These are phyloP conservation scores for Pterois miles DNA, from an alignment of 2,797 vertebrate genomes.

Conservation along the genomic window DNA sequence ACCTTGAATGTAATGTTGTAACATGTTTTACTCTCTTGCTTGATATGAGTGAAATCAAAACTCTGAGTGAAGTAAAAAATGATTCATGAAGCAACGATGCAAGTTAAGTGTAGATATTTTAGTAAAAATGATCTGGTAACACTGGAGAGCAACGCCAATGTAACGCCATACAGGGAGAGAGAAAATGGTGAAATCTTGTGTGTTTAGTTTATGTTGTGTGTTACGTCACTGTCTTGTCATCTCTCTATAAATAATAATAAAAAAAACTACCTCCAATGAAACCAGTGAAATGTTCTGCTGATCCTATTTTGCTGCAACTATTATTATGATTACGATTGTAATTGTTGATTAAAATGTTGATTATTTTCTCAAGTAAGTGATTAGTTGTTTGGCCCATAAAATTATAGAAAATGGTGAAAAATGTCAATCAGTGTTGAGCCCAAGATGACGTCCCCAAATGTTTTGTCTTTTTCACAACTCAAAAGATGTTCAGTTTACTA, in stretches of 20 bases:
- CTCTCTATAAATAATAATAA: constrained; percentile 32
- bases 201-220: constrained; percentile 21
- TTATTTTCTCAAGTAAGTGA: too few species aligned
- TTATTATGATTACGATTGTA: too few species aligned
- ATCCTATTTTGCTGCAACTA: background rate
- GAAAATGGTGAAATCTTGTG: background rate
- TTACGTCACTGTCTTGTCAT: constrained; percentile 13
- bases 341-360: too few species aligned
- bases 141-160: background rate
- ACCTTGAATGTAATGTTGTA: constrained; percentile 32
- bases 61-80: constrained; percentile 12
- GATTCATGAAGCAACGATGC: constrained; percentile 12
- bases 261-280: constrained; percentile 46
- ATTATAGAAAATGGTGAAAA: too few species aligned
- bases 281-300: background rate
- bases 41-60: constrained; percentile 2
- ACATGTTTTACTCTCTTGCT: constrained; percentile 5
- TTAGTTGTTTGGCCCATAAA: too few species aligned
- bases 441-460: too few species aligned
- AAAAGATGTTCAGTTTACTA: too few species aligned
- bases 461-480: too few species aligned
- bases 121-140: background rate
- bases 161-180: background rate
- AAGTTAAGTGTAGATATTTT: constrained; percentile 16
- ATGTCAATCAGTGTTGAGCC: too few species aligned